These are phyloP conservation scores for Eleginops maclovinus DNA, from an alignment of 2,113 vertebrate genomes.

Conservation along the genomic window DNA sequence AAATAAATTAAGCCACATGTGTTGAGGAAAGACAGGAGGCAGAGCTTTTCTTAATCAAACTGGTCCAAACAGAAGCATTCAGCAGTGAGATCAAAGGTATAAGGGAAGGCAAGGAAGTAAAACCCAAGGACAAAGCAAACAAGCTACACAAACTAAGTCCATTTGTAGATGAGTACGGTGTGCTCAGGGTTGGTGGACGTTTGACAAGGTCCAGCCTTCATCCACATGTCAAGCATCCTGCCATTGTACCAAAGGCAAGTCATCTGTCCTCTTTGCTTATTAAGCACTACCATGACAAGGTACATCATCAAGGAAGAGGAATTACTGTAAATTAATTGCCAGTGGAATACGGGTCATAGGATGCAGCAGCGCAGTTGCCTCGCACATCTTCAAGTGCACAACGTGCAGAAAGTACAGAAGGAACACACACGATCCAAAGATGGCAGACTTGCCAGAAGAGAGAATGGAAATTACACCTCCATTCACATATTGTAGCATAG, in stretches of 20 bases:
- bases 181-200: not conserved
- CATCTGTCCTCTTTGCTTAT: not conserved
- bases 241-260: not conserved
- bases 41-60: constrained; percentile 21
- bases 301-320: constrained; percentile 9
- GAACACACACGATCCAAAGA: too few relatives aligned
- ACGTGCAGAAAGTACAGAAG: too few relatives aligned
- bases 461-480: too few relatives aligned
- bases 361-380: too few relatives aligned
- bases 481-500: too few relatives aligned
- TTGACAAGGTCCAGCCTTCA: not conserved
- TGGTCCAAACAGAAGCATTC: not conserved
- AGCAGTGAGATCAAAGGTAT: constrained; percentile 3
- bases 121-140: too few relatives aligned
- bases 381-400: too few relatives aligned
- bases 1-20: constrained; percentile 4
- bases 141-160: constrained; percentile 1
- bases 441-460: too few relatives aligned
- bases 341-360: too few relatives aligned
- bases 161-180: not conserved
- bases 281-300: not conserved
- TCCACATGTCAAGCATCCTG: not conserved
- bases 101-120: constrained; percentile 22
- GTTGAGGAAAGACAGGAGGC: constrained; percentile 27
- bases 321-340: too few relatives aligned